Conservation (phyloP, 2,888 invertebrate genomes). For the Melikaiella ostensackeni region DNA sequence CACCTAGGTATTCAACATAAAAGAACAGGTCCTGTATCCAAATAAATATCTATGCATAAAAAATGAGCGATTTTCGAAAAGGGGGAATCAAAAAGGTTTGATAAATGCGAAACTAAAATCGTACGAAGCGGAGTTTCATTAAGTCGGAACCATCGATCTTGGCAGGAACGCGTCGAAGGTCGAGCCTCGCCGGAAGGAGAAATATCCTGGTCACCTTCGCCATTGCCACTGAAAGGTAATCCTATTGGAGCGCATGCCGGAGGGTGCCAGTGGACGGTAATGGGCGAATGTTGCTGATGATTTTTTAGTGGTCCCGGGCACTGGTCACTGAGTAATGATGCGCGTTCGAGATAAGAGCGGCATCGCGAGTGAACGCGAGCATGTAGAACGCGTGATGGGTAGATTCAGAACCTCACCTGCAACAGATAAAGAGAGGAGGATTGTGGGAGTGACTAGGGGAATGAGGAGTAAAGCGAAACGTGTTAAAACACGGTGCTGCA, state of each 20-base stretch:
- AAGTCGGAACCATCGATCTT: conserved; percentile 46
- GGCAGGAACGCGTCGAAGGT: conserved; percentile 48
- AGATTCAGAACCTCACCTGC: conserved; percentile 14
- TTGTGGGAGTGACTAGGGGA: conserved; percentile 46
- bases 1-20: too few relatives aligned
- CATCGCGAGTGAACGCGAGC: conserved; percentile 37
- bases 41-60: background rate
- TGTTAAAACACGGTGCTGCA: conserved; percentile 56
- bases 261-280: conserved; percentile 59
- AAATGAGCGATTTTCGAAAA: background rate
- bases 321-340: conserved; percentile 69
- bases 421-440: conserved; percentile 43
- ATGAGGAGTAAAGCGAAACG: conserved; percentile 44
- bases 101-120: conserved; percentile 51
- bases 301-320: conserved; percentile 63
- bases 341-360: conserved; percentile 61
- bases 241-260: conserved; percentile 48
- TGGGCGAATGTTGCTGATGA: conserved; percentile 69
- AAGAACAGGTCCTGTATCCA: too few relatives aligned
- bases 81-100: background rate
- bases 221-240: conserved; percentile 46
- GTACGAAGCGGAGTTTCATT: conserved; percentile 44
- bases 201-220: conserved; percentile 60
- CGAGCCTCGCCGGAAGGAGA: conserved; percentile 57
- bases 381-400: conserved; percentile 28